Evolutionary conservation across 2,113 vertebrate genomes (phyloP).

Genomic region (Cisticola juncidis): DNA sequence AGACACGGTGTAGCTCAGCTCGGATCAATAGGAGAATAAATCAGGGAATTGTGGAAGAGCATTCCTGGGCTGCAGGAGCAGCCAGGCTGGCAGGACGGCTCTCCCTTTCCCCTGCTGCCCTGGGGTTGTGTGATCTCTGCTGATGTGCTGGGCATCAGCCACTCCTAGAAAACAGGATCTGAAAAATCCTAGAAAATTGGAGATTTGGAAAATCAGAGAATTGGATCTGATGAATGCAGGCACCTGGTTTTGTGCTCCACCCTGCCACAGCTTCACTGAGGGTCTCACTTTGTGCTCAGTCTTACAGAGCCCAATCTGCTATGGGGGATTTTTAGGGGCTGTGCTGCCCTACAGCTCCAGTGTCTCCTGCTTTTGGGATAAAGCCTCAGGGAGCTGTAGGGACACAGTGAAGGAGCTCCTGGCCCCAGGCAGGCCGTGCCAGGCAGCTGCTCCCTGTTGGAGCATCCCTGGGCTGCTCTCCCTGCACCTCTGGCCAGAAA

Average conservation of each 20-base stretch:
- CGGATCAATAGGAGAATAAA: not conserved
- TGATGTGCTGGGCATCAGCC: not conserved
- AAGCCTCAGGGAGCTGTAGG: not conserved
- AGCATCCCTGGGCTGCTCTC: not conserved
- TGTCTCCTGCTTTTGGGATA: not conserved
- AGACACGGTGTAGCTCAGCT: not conserved
- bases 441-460: not conserved
- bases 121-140: fast-evolving
- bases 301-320: not conserved
- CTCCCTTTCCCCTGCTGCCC: not conserved
- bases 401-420: not conserved
- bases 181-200: not conserved
- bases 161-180: not conserved
- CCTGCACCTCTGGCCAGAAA: not conserved
- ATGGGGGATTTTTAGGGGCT: fast-evolving
- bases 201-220: not conserved
- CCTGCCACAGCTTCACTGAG: fast-evolving
- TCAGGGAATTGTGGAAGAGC: not conserved
- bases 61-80: not conserved
- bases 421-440: not conserved
- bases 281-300: not conserved
- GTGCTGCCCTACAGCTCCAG: fast-evolving
- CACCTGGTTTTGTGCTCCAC: not conserved
- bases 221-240: not conserved
- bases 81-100: not conserved